Conservation (phyloP, 1,140 invertebrate genomes). For the Drosophila watanabei region DNA sequence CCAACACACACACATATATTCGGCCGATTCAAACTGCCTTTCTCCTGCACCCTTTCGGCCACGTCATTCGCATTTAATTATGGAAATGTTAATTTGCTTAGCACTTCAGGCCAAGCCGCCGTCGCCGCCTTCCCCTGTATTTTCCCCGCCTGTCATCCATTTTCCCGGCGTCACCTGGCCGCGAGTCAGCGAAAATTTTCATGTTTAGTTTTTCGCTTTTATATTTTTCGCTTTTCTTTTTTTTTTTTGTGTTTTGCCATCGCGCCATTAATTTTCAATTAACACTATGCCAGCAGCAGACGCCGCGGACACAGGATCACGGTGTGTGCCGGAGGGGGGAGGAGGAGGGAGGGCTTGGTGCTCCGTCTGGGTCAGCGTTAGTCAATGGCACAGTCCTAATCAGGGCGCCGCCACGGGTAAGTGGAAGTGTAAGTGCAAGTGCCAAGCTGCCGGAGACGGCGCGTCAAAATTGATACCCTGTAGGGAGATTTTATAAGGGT, state of each 20-base stretch:
- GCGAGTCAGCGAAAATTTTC: conserved; percentile 69
- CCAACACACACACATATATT: not conserved
- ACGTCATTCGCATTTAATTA: conserved; percentile 77
- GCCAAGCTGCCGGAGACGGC: conserved; percentile 16
- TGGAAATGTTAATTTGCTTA: conserved; percentile 82
- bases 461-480: conserved; percentile 18
- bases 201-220: conserved; percentile 76
- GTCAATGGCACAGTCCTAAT: conserved; percentile 8
- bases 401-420: not conserved
- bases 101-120: conserved; percentile 56
- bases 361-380: conserved; percentile 20
- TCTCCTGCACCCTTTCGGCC: conserved; percentile 24
- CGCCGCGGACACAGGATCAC: conserved; percentile 3
- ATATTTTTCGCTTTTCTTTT: not conserved
- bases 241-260: conserved; percentile 46
- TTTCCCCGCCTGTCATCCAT: not conserved
- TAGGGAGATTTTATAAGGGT: not conserved
- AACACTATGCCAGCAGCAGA: conserved; percentile 77
- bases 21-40: not conserved
- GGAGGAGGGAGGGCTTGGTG: conserved; percentile 3
- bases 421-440: conserved; percentile 18
- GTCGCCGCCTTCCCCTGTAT: not conserved
- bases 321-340: too few species aligned
- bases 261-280: conserved; percentile 83
- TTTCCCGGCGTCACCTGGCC: conserved; percentile 56